Base-by-base conservation (phyloP, 2,797 vertebrate species). In the Australoheros facetus region DNA sequence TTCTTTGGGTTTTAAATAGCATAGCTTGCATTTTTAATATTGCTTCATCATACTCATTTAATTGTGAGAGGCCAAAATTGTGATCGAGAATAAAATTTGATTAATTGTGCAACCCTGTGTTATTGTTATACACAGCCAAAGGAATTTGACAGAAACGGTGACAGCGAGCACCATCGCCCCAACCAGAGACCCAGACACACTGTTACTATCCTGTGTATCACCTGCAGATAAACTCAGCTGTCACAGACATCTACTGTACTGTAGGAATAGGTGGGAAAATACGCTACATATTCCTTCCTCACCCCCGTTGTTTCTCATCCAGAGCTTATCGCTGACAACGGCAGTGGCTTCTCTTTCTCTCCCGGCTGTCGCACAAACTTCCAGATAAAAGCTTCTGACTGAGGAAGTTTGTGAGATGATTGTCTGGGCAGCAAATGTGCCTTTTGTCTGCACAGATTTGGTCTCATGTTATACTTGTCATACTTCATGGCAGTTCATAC, bases 201-300 rank as follows among this genome's bases (percentile, higher is more conserved):
- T 26, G n/a, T 71, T 73, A 73, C 58, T 59, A 77, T 53, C 53
- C 64, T 21, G 21, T 53, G 16, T 73, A 64, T 82, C 80, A 58
- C 84, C 79, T 62, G 56, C 71, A 56, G 45, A 11, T 85, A 57
- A 66, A 76, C 72, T 26, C 78, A 19, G 45, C 71, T 57, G 34
- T 57, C 39, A 23, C n/a, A 73, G 62, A 56, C 80, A 71, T 32
- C 14, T 28, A 51, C 64, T 69, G 71, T 60, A 51, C 26, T 30
- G 39, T 64, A 75, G 53, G 28, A 85, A 83, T 69, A 53, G 60
- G 54, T 71, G 81, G 78, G 77, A 80, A 85, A 85, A 87, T 77
- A 71, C 71, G 2, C 5, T 51, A 64, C 77, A 77, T 80, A 71
- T 80, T 73, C 59, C 26, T 76, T 64, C 37, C 56, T 82, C 37